phyloP scores from a whole-genome alignment of 2,797 vertebrate species.

The Garrulus glandarius region DNA sequence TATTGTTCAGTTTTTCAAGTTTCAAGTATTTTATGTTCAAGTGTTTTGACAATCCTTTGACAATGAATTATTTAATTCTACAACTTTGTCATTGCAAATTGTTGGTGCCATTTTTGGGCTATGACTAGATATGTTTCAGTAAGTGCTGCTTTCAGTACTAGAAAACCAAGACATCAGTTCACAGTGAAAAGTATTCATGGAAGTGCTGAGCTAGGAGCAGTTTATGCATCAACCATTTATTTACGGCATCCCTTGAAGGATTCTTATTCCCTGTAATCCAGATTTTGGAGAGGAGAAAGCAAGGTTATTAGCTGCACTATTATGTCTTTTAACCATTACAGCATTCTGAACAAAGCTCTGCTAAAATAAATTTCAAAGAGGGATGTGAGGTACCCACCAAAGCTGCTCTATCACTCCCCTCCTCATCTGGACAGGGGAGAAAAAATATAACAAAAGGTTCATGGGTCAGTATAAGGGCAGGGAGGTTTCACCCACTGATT shows the following conservation, averaged over 20 bases:
- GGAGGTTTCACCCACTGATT: not conserved
- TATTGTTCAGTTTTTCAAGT: not conserved
- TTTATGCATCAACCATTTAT: not conserved
- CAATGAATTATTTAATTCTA: not conserved
- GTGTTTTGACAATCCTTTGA: not conserved
- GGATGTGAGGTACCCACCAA: not conserved
- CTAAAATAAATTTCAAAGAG: not conserved
- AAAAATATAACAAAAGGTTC: not conserved
- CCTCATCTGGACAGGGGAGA: not conserved
- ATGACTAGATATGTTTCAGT: not conserved
- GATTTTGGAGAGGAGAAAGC: not conserved
- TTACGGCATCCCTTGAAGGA: not conserved
- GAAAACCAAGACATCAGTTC: not conserved
- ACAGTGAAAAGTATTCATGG: not conserved
- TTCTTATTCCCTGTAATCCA: not conserved
- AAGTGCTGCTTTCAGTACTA: not conserved
- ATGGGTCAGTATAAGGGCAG: not conserved
- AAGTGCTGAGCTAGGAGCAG: not conserved
- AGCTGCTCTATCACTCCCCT: accelerated
- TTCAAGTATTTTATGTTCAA: not conserved
- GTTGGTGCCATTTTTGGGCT: not conserved
- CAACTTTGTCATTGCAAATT: not conserved
- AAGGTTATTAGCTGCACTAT: not conserved
- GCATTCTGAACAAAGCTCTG: not conserved
- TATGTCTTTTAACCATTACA: not conserved